Percentiles rank a stretch among this genome's conserved stretches.
phyloP scores from a whole-genome alignment of 30 jellyfish, hydroid and myxozoan species.

The Pelagia noctiluca region DNA sequence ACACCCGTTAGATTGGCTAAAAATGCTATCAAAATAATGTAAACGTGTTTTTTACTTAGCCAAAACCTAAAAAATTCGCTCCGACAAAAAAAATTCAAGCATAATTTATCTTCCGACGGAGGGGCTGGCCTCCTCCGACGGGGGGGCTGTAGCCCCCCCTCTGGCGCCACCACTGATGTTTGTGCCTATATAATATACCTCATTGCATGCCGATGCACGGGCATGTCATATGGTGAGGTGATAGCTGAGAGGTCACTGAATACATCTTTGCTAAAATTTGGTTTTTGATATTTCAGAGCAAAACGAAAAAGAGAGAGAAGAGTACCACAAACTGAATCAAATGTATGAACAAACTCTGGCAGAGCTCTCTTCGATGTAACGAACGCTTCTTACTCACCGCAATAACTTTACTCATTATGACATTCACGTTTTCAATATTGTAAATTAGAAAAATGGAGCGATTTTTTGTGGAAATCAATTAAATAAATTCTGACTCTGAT shows the following conservation, averaged over 20 bases:
- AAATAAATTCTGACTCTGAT: too few species aligned
- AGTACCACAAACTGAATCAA: slow-evolving; percentile 51
- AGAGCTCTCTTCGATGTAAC: slow-evolving; percentile 71
- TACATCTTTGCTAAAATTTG: not conserved
- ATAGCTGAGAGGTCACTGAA: not conserved
- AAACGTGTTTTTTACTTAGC: too few species aligned
- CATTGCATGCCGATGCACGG: not conserved
- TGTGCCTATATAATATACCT: not conserved
- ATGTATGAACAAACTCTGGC: slow-evolving; percentile 71
- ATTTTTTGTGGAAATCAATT: too few species aligned
- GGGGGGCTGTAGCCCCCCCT: not conserved
- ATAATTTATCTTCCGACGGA: too few species aligned
- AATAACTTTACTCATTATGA: not conserved
- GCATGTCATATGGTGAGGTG: not conserved
- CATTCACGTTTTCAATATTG: too few species aligned
- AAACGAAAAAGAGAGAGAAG: slow-evolving; percentile 59
- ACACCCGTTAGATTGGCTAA: too few species aligned
- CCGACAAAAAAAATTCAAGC: too few species aligned
- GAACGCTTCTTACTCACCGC: not conserved
- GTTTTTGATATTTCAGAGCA: slow-evolving; percentile 50
- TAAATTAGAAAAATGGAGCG: not conserved
- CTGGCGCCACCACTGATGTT: not conserved
- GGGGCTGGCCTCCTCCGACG: too few species aligned
- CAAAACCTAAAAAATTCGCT: too few species aligned
- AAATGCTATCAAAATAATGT: too few species aligned